phyloP scores from a whole-genome alignment of 2,113 vertebrate species.

The Tenrec ecaudatus region DNA sequence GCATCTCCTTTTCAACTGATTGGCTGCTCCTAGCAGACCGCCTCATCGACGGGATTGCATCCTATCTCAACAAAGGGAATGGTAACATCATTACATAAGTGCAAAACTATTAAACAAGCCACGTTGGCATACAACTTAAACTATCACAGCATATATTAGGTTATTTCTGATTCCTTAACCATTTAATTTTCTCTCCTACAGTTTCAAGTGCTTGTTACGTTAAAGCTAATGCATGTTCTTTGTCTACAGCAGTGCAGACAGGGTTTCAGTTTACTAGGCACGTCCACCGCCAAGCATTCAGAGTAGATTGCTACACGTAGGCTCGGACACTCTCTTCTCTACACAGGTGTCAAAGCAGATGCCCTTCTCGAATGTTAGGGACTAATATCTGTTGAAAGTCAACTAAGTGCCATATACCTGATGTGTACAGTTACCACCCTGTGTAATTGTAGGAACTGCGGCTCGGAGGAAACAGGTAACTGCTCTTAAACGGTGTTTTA shows the following conservation, averaged over 20 bases:
- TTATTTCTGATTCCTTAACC: not conserved
- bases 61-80: too few relatives aligned
- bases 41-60: too few relatives aligned
- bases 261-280: not conserved
- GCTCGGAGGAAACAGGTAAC: not conserved
- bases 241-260: not conserved
- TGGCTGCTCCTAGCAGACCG: too few relatives aligned
- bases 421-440: not conserved
- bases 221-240: fast-evolving
- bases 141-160: not conserved
- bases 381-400: not conserved
- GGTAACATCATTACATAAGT: too few relatives aligned
- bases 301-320: fast-evolving
- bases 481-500: not conserved
- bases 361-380: not conserved
- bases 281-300: not conserved
- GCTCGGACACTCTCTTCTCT: not conserved
- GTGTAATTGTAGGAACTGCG: too few relatives aligned
- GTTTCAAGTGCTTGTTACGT: not conserved
- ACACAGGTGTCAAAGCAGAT: not conserved
- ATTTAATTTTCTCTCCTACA: not conserved
- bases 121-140: too few relatives aligned
- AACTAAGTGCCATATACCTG: not conserved
- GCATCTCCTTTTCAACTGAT: too few relatives aligned
- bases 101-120: too few relatives aligned